These are phyloP conservation scores for Puntigrus tetrazona DNA, from an alignment of 2,113 vertebrate genomes.

Conservation along the genomic window DNA sequence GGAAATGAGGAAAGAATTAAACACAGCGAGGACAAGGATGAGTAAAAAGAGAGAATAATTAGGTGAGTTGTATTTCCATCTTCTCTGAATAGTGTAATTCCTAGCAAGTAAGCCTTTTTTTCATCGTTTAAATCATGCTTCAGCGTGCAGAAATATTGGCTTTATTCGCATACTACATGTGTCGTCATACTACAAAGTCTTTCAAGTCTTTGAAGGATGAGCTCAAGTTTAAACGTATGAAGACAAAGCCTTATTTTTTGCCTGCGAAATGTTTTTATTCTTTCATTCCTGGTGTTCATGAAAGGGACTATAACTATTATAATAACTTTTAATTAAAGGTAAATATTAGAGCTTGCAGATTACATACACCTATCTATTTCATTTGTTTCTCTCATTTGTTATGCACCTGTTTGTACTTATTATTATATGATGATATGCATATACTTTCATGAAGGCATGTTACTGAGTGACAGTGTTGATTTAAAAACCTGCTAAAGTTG, in stretches of 20 bases:
- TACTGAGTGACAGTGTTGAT: neutral
- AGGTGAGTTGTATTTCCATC: conserved; percentile 2
- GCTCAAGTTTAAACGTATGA: neutral
- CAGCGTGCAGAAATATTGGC: neutral
- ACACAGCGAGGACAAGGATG: conserved; percentile 2
- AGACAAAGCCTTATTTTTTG: neutral
- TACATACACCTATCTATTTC: neutral
- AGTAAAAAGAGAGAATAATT: conserved; percentile 17
- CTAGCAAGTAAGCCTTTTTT: neutral
- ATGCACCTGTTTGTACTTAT: neutral
- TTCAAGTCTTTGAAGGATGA: too few species aligned
- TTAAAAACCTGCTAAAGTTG: neutral
- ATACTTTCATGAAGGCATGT: neutral
- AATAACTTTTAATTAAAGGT: neutral
- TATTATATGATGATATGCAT: neutral
- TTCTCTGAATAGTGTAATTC: neutral
- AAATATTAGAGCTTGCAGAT: neutral
- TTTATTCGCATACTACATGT: neutral
- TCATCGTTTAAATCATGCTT: neutral
- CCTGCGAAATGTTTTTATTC: too few species aligned
- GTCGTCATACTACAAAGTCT: neutral
- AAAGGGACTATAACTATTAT: neutral
- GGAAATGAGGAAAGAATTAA: conserved; percentile 18
- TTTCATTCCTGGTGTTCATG: neutral
- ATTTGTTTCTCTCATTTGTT: neutral